These are phyloP conservation scores for Peromyscus californicus DNA, from an alignment of 2,113 vertebrate genomes.

Conservation along the genomic window DNA sequence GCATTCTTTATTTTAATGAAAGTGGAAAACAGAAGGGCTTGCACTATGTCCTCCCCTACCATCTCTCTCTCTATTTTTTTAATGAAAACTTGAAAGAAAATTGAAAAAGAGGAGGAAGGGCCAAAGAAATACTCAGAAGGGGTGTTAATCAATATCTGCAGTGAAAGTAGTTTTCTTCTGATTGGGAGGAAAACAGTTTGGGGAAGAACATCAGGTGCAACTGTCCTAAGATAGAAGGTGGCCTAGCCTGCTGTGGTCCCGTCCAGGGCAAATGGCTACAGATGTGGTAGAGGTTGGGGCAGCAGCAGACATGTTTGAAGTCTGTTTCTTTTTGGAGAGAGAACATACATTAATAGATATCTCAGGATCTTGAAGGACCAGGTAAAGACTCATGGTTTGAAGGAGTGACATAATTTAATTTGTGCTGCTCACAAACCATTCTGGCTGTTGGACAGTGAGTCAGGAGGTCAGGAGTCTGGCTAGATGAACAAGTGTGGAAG, in stretches of 20 bases:
- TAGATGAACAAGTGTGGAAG: background rate
- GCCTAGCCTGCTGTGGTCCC: background rate
- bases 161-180: background rate
- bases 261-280: background rate
- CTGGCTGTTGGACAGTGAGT: background rate
- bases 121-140: background rate
- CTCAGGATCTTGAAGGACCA: background rate
- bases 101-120: background rate
- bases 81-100: slow-evolving; percentile 2
- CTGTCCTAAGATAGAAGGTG: background rate
- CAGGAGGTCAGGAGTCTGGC: background rate
- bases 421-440: background rate
- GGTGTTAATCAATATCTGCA: background rate
- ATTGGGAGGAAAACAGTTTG: background rate
- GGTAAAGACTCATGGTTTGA: background rate
- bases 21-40: slow-evolving; percentile 21
- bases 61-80: background rate
- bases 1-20: background rate
- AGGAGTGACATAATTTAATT: background rate
- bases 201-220: background rate
- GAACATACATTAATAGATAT: background rate
- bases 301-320: background rate
- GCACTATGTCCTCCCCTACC: background rate
- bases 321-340: background rate
- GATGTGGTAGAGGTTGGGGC: no score